Evolutionary conservation across 1,140 invertebrate species (phyloP).

Genomic region (Gonioctena quinquepunctata): DNA sequence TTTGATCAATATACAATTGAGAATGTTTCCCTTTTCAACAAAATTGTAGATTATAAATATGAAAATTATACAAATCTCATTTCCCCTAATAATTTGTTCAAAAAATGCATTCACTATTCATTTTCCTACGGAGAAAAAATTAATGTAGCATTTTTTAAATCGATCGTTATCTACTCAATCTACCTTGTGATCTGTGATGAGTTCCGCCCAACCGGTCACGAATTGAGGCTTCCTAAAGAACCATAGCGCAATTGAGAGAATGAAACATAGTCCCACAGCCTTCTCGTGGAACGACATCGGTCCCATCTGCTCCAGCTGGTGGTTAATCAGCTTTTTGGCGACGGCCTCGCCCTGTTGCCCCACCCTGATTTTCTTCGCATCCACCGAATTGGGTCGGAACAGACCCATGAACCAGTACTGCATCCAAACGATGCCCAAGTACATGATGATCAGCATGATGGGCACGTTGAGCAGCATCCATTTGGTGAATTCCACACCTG

Average conservation of each 20-base stretch:
- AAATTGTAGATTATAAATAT: no score
- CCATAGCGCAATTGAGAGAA: conserved; percentile 81
- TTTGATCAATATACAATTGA: no score
- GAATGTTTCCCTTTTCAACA: no score
- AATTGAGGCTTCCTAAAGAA: conserved; percentile 87
- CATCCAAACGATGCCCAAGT: conserved; percentile 73
- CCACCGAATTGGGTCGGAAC: conserved; percentile 58
- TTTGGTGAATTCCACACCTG: conserved; percentile 73
- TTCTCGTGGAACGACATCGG: conserved; percentile 81
- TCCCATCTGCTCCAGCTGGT: conserved; percentile 77
- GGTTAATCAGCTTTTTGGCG: conserved; percentile 68
- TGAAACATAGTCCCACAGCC: conserved; percentile 75
- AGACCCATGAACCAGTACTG: conserved; percentile 77
- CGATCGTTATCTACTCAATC: no score
- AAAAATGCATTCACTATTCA: no score
- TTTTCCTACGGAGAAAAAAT: no score
- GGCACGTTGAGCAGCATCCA: conserved; percentile 74
- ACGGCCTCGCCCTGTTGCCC: conserved; percentile 60
- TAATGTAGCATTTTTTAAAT: no score
- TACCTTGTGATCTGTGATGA: conserved; percentile 59
- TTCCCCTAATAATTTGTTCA: no score
- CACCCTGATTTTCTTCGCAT: conserved; percentile 47
- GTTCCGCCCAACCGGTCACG: conserved; percentile 75
- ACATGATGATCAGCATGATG: conserved; percentile 72
- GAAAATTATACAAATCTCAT: no score